Base-by-base conservation (phyloP, 2,797 vertebrate species). In the Myiotriccus ornatus region DNA sequence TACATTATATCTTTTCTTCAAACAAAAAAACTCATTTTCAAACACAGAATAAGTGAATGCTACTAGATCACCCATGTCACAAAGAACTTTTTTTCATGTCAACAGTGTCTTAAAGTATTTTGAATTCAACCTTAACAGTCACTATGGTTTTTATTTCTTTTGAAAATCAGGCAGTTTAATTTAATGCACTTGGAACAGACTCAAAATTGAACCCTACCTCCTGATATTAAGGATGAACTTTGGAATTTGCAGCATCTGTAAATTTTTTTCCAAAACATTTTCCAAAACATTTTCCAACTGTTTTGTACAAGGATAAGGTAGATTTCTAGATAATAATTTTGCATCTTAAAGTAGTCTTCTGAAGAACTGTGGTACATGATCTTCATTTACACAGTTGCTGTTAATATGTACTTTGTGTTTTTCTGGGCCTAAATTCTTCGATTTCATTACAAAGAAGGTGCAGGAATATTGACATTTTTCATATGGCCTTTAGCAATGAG, bases 171-270 rank as follows among this genome's bases (percentile, higher is more conserved):
- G 6, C 20, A 34, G 7, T 41, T 90, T 41, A 30, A 37, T 44
- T 41, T 49, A 49, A 41, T 55, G 12, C 1, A 63, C 11, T 55
- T 67, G 21, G 10, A 65, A 60, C 21, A 35, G 3, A n/a, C 14
- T 49, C 6, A 6, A 1, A n/a, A 41, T 32, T 50, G 19, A 69
- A 77, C 52, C 9, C 49, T 37, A 5, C 7, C 8, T 65, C 18
- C 13, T 57, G 53, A 15, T 55, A 56, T 2, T 49, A 27, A n/a
- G 10, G 21, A 39, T 52, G 27, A 35, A 70, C 19, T 47, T 39
- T 32, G 1, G 1, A 5, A 11, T 16, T 67, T 63, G 14, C 6
- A 52, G 2, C 3, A 43, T 21, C 7, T 4, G 13, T 14, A 37
- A 0, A 32, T 76, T 69, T 71, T 64, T n/a, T 84, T 80, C 27